A percentile compares a stretch with the other conserved stretches of the same genome.
These are phyloP conservation scores for Rhorus exstirpatorius DNA, from an alignment of 2,888 invertebrate species.

Conservation along the genomic window DNA sequence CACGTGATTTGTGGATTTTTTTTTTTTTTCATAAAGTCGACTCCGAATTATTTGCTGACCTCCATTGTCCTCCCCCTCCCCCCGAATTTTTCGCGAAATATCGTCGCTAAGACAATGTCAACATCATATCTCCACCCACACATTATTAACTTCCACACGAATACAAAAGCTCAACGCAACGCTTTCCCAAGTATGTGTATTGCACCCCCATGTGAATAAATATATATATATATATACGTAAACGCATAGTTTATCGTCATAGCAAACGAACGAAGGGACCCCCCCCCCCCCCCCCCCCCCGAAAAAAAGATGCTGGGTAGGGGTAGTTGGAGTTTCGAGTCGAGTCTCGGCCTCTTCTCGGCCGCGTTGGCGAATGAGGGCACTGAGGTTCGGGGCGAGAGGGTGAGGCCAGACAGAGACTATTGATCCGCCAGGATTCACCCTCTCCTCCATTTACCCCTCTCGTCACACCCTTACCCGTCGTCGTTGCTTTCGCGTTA, in stretches of 20 bases:
- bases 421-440: conserved; percentile 84
- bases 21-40: not conserved
- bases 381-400: conserved; percentile 82
- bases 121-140: conserved; percentile 40
- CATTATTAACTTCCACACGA: conserved; percentile 8
- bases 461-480: conserved; percentile 29
- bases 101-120: conserved; percentile 54
- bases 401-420: conserved; percentile 85
- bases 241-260: conserved; percentile 12
- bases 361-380: conserved; percentile 80
- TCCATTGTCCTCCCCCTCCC: too few relatives aligned
- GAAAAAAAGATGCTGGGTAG: conserved; percentile 49
- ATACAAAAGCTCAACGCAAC: conserved; percentile 18
- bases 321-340: conserved; percentile 76
- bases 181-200: conserved; percentile 1
- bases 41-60: not conserved
- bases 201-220: not conserved
- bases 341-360: conserved; percentile 78
- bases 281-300: not conserved
- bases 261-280: conserved; percentile 25
- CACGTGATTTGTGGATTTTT: too few relatives aligned
- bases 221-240: conserved; percentile 1
- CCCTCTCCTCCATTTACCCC: conserved; percentile 72
- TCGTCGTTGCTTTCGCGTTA: conserved; percentile 73
- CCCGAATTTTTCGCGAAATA: conserved; percentile 17